Evolutionary conservation across 1,140 invertebrate genomes (phyloP).

Genomic region (Nasonia longicornis): DNA sequence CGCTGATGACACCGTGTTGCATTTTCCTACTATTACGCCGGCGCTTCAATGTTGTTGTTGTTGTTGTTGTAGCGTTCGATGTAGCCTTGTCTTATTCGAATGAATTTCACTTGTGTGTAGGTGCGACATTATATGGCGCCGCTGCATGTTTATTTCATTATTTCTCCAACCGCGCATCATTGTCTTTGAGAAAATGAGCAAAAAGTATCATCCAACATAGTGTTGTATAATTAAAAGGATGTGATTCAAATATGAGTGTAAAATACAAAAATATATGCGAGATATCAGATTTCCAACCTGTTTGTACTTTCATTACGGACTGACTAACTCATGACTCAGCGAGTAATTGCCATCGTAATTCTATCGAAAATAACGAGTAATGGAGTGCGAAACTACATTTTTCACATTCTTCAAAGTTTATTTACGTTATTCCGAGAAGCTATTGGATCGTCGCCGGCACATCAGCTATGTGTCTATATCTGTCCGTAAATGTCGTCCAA

Average conservation of each 20-base stretch:
- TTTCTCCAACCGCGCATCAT: too few relatives aligned
- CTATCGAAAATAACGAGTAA: too few relatives aligned
- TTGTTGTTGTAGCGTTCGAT: too few relatives aligned
- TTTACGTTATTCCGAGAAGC: constrained; percentile 13
- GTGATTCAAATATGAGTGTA: too few relatives aligned
- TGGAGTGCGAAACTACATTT: neutral
- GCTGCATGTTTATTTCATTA: constrained; percentile 8
- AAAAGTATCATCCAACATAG: too few relatives aligned
- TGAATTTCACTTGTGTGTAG: neutral
- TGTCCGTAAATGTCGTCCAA: constrained; percentile 1
- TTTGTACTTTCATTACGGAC: neutral
- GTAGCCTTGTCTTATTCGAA: neutral
- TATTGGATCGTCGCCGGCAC: neutral
- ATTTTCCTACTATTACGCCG: too few relatives aligned
- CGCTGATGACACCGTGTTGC: neutral
- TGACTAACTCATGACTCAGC: neutral
- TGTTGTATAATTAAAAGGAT: too few relatives aligned
- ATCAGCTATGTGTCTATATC: neutral
- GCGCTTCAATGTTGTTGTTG: too few relatives aligned
- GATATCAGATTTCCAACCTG: neutral
- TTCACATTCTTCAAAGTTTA: constrained; percentile 15
- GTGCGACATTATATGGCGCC: neutral
- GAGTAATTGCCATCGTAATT: neutral
- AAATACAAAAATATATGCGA: too few relatives aligned
- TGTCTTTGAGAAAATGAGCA: too few relatives aligned